These are phyloP conservation scores for Phodopus roborovskii DNA, from an alignment of 2,113 vertebrate species.

Conservation along the genomic window DNA sequence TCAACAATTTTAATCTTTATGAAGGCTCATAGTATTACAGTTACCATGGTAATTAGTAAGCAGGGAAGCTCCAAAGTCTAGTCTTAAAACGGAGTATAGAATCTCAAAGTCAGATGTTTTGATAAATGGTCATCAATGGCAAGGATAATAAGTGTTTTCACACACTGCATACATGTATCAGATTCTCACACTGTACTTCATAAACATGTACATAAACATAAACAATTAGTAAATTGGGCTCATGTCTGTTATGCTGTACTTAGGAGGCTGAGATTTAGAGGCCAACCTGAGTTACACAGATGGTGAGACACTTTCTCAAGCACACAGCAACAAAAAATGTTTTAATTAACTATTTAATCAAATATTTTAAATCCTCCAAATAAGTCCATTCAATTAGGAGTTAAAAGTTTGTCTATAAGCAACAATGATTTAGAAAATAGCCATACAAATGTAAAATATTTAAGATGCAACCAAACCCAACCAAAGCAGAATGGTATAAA, in stretches of 20 bases:
- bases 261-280: background rate
- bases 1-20: constrained; percentile 15
- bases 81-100: background rate
- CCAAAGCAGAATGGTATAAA: background rate
- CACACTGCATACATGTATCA: too few species aligned
- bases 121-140: background rate
- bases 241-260: background rate
- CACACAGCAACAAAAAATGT: background rate
- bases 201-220: background rate
- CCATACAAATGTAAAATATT: background rate
- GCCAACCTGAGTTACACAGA: background rate
- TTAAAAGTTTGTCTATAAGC: constrained; percentile 1
- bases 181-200: background rate
- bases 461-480: constrained; percentile 46
- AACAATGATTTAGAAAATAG: constrained; percentile 26
- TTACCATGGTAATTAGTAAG: background rate
- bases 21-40: background rate
- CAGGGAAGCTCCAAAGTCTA: background rate
- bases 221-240: background rate
- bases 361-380: background rate
- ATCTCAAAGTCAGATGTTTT: background rate
- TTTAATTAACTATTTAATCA: background rate
- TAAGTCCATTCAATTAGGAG: background rate
- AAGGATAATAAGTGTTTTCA: background rate
- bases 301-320: background rate